A percentile compares a stretch with the other conserved stretches of the same genome.
Evolutionary conservation across 1,140 invertebrate species (phyloP).

Genomic region (Halictus rubicundus): DNA sequence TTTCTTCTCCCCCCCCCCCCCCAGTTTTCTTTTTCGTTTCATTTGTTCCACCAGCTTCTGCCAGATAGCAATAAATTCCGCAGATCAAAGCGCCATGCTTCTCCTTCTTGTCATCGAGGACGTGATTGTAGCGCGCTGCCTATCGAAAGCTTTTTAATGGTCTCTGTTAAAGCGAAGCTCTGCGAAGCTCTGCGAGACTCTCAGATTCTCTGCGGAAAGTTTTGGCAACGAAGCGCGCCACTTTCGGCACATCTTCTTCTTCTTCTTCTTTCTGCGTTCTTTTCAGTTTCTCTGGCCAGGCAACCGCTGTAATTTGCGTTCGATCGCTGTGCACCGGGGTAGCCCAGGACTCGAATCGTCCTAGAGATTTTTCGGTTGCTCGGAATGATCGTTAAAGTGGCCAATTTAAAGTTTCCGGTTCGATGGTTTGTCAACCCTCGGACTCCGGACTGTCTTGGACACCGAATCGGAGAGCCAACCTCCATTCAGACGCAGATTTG

Average conservation of each 20-base stretch:
- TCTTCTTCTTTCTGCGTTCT: neutral
- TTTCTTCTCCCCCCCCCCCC: neutral
- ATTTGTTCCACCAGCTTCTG: neutral
- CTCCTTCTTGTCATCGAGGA: neutral
- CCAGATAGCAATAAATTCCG: slow-evolving; percentile 27
- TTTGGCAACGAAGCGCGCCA: slow-evolving; percentile 3
- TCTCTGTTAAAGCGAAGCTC: slow-evolving; percentile 14
- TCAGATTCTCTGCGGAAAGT: slow-evolving; percentile 13
- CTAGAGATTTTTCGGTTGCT: neutral
- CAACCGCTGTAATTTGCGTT: slow-evolving; percentile 14
- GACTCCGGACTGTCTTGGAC: neutral
- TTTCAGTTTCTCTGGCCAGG: neutral
- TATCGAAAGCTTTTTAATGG: slow-evolving; percentile 11
- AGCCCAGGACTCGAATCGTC: neutral
- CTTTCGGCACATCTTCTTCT: neutral
- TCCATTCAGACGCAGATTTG: too few species aligned
- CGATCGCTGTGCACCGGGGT: neutral
- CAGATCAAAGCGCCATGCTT: slow-evolving; percentile 16
- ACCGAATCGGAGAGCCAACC: too few species aligned
- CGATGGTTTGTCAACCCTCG: neutral
- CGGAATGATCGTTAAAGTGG: neutral
- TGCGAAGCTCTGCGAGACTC: too few species aligned
- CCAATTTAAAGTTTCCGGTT: neutral
- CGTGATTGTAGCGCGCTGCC: neutral
- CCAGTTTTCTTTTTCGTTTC: neutral